Base-by-base conservation (phyloP, 2,797 vertebrate species). In the Propithecus perrieri region DNA sequence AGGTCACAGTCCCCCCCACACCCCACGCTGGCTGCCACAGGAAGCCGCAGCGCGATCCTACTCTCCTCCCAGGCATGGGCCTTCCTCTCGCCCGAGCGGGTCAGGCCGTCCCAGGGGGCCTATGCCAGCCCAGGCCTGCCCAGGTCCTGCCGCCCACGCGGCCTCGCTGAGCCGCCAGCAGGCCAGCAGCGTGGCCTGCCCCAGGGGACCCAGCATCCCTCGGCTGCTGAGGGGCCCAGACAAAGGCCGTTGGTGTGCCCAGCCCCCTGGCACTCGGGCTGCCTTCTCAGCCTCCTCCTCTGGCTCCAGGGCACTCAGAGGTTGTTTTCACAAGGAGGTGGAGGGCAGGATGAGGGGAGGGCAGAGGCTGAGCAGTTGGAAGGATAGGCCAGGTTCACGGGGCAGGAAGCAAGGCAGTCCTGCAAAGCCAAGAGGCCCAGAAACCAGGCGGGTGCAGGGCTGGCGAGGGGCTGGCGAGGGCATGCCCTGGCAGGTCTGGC, bases 201-300 rank as follows among this genome's bases (percentile, higher is more conserved):
- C 91, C 83, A 2, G 72, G 96, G 96, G 80, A 97, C 69, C 24
- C 41, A 97, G 96, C 85, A 78, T 85, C 78, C 85, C 87, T 41
- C 61, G 3, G 93, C 95, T 55, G 17, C 95, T 30, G 57, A 84
- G 91, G 55, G 6, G 84, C 94, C 80, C 92, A 98, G 96, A 97
- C 98, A 98, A 98, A 98, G 98, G 98, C 98, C 97, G 72, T 97
- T 97, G 96, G 95, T 91, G 69, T 98, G 98, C 98, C 97, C 96
- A 43, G 94, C 86, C 91, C 93, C 96, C 96, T 95, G 91, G 92
- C 91, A 97, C 75, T 55, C 20, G 0, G 83, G 65, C 76, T 50
- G 85, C 91, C 96, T 93, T 94, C 95, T 86, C 85, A 96, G 98
- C 72, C 95, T 94, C 78, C 90, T 71, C 71, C 75, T 89, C 79